Percentiles rank a stretch among this genome's conserved stretches.
Evolutionary conservation across 2,888 invertebrate species (phyloP).

Genomic region (Drosophila nigricruria): DNA sequence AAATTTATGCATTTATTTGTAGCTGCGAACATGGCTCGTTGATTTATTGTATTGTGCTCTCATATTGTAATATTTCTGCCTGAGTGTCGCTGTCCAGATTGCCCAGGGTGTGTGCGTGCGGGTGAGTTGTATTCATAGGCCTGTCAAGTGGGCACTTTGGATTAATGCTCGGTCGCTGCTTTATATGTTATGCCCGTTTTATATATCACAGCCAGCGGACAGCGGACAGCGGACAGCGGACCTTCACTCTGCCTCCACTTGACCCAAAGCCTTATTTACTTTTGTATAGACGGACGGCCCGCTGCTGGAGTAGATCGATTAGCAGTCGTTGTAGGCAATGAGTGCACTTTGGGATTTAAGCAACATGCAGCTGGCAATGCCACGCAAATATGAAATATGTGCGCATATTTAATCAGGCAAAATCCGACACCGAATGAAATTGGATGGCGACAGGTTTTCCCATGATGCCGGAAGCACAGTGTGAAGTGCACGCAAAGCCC

Average conservation of each 20-base stretch:
- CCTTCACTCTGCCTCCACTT: slow-evolving; percentile 6
- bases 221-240: not conserved
- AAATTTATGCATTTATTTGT: slow-evolving; percentile 77
- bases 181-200: slow-evolving; percentile 29
- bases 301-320: slow-evolving; percentile 37
- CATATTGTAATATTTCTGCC: slow-evolving; percentile 62
- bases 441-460: slow-evolving; percentile 34
- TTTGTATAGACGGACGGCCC: slow-evolving; percentile 1
- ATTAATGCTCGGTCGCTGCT: slow-evolving; percentile 31
- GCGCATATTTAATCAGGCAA: slow-evolving; percentile 54
- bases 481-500: slow-evolving; percentile 52
- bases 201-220: slow-evolving; percentile 9
- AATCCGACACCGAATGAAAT: slow-evolving; percentile 51
- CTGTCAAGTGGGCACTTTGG: slow-evolving; percentile 63
- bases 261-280: slow-evolving; percentile 38
- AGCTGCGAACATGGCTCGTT: slow-evolving; percentile 53
- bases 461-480: slow-evolving; percentile 31
- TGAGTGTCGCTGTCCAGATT: slow-evolving; percentile 47
- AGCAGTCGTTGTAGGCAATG: slow-evolving; percentile 17
- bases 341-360: slow-evolving; percentile 24
- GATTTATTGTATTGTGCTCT: slow-evolving; percentile 73
- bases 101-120: slow-evolving; percentile 12
- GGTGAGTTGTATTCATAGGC: slow-evolving; percentile 49
- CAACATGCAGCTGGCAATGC: slow-evolving; percentile 23
- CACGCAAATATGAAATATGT: slow-evolving; percentile 45